Evolutionary conservation across 2,888 invertebrate species (phyloP).

Genomic region (Stenichneumon culpator): DNA sequence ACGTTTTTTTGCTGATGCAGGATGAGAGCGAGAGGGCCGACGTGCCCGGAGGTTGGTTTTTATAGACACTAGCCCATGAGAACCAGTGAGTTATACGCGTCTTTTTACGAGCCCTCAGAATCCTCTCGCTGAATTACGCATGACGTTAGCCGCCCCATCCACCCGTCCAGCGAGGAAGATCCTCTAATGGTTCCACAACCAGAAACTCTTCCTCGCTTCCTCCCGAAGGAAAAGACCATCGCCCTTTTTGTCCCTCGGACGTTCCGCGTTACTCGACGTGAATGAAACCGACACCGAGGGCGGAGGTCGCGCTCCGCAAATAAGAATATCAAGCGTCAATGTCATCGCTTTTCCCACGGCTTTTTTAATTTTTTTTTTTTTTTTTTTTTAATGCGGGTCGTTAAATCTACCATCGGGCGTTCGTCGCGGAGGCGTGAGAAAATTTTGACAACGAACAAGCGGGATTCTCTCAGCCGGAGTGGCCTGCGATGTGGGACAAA

Average conservation of each 20-base stretch:
- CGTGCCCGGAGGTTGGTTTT: slow-evolving; percentile 34
- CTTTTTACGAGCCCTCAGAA: slow-evolving; percentile 73
- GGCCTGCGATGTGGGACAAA: background rate
- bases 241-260: slow-evolving; percentile 30
- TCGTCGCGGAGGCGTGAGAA: background rate
- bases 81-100: slow-evolving; percentile 67
- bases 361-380: background rate
- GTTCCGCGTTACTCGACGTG: slow-evolving; percentile 50
- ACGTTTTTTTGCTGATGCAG: slow-evolving; percentile 47
- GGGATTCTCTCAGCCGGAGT: background rate
- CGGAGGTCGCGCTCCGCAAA: background rate
- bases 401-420: slow-evolving; percentile 13
- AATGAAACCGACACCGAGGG: slow-evolving; percentile 36
- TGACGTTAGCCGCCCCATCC: slow-evolving; percentile 65
- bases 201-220: slow-evolving; percentile 42
- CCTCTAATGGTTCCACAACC: slow-evolving; percentile 67
- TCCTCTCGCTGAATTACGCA: slow-evolving; percentile 74
- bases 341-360: no score
- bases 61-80: slow-evolving; percentile 35
- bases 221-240: slow-evolving; percentile 40
- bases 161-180: slow-evolving; percentile 55
- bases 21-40: slow-evolving; percentile 30
- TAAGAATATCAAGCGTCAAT: background rate
- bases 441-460: slow-evolving; percentile 18
- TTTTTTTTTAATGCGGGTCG: background rate